phyloP scores from a whole-genome alignment of 2,888 invertebrate species.

The Drosophila rubida region DNA sequence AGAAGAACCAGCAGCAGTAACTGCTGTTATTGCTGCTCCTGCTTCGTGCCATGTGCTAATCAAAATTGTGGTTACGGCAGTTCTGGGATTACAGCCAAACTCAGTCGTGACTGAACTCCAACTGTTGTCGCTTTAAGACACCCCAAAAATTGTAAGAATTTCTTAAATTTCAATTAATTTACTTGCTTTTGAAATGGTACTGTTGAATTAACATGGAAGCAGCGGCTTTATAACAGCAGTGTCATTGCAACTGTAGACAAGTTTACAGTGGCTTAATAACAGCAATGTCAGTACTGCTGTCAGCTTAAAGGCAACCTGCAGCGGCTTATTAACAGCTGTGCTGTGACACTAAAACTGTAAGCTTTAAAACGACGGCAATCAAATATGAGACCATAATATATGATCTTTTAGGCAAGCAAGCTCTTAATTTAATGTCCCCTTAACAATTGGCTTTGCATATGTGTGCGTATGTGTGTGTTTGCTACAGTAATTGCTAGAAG shows the following conservation, averaged over 20 bases:
- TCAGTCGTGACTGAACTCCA: slow-evolving; percentile 35
- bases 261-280: not conserved
- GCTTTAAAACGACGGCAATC: not conserved
- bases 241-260: not conserved
- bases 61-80: slow-evolving; percentile 52
- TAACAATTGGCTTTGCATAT: too few species aligned
- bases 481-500: not conserved
- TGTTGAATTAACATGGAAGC: not conserved
- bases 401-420: too few species aligned
- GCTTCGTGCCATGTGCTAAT: slow-evolving; percentile 49
- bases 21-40: not conserved
- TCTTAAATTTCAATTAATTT: slow-evolving; percentile 1
- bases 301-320: not conserved
- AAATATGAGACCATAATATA: not conserved
- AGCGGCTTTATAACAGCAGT: not conserved
- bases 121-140: slow-evolving; percentile 29
- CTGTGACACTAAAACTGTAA: not conserved
- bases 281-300: not conserved
- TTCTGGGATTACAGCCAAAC: slow-evolving; percentile 22
- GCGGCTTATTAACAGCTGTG: not conserved
- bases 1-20: slow-evolving; percentile 1
- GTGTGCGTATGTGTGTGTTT: not conserved
- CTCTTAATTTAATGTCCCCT: too few species aligned
- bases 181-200: not conserved
- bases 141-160: not conserved